Conservation (phyloP, 1,140 invertebrate species). For the Heliconius hermathena region DNA sequence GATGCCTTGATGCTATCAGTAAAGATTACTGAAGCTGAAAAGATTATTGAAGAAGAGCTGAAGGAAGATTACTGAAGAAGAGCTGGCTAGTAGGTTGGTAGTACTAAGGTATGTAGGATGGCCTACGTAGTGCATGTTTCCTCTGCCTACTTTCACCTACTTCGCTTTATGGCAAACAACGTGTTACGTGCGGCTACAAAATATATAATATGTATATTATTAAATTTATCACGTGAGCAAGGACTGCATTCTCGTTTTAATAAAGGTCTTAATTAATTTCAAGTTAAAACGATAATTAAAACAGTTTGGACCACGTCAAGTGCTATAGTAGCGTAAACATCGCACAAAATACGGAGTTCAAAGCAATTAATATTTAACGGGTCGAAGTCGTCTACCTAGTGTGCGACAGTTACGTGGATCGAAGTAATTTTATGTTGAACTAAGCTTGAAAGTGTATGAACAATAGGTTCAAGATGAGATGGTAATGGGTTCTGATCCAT, state of each 20-base stretch:
- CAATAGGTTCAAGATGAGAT: not conserved
- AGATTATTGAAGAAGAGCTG: no score
- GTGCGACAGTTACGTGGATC: not conserved
- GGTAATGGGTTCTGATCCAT: not conserved
- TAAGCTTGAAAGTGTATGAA: not conserved
- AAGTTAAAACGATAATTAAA: not conserved
- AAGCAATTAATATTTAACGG: not conserved
- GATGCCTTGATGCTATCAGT: no score
- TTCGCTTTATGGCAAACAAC: no score
- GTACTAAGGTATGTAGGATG: no score
- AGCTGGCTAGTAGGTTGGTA: no score
- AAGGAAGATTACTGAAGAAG: no score
- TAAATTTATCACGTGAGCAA: not conserved
- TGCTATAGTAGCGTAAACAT: not conserved
- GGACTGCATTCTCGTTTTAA: not conserved
- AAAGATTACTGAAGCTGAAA: no score
- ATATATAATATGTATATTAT: not conserved
- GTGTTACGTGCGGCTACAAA: no score
- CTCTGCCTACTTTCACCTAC: no score
- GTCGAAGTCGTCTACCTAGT: not conserved
- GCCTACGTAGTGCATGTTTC: no score
- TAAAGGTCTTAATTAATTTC: not conserved
- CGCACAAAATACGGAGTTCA: not conserved
- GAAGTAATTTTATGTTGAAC: not conserved
- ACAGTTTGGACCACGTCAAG: conserved; percentile 7